phyloP scores from a whole-genome alignment of 2,888 invertebrate species.

The Thecocarcelia acutangulata region DNA sequence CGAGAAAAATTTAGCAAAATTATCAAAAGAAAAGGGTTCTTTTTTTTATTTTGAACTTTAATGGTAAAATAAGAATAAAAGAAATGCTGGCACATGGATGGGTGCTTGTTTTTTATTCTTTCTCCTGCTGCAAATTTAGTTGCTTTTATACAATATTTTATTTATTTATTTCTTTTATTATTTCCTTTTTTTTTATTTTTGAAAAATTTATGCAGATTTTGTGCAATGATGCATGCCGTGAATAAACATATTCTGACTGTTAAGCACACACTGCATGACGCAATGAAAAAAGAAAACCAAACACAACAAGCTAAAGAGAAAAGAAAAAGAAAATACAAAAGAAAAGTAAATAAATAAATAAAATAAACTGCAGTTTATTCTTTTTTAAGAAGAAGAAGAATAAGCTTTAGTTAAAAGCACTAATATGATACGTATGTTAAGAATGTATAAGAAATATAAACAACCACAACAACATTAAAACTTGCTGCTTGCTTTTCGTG shows the following conservation, averaged over 20 bases:
- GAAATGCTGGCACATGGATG: conserved; percentile 57
- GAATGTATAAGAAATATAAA: conserved; percentile 42
- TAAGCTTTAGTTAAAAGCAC: conserved; percentile 51
- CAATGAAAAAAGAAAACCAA: conserved; percentile 41
- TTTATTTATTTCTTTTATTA: conserved; percentile 17
- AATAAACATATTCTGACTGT: conserved; percentile 71
- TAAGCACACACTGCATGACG: conserved; percentile 67
- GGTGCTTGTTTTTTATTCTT: conserved; percentile 40
- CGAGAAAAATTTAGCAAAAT: conserved; percentile 52
- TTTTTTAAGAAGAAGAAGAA: conserved; percentile 50
- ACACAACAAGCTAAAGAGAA: conserved; percentile 23
- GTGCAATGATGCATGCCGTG: conserved; percentile 72
- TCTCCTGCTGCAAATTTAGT: conserved; percentile 20
- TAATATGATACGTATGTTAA: conserved; percentile 68
- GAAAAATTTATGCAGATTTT: conserved; percentile 73
- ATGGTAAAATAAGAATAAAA: conserved; percentile 53
- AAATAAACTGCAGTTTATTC: conserved; percentile 40
- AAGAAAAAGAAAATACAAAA: not conserved
- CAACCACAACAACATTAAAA: not conserved
- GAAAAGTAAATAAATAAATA: no score
- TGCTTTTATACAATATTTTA: conserved; percentile 34
- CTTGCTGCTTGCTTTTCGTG: conserved; percentile 8
- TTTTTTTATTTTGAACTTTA: conserved; percentile 12
- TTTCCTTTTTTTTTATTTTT: conserved; percentile 46
- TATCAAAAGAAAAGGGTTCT: conserved; percentile 25